phyloP scores from a whole-genome alignment of 2,797 vertebrate species.

The Diglossa cyanea region DNA sequence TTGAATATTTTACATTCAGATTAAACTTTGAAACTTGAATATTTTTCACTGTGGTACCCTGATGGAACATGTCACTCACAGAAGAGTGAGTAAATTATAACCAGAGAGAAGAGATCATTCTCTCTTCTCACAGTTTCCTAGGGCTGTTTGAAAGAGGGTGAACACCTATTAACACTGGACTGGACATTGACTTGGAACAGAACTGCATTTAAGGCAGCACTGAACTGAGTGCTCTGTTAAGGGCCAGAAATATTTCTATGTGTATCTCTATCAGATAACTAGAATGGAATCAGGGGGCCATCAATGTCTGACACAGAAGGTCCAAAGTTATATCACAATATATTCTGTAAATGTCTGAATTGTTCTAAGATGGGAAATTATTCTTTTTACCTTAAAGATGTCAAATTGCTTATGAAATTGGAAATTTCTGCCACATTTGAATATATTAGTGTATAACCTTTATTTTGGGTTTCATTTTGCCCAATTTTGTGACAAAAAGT shows the following conservation, averaged over 20 bases:
- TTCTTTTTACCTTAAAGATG: background rate
- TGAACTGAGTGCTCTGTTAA: background rate
- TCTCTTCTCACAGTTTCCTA: background rate
- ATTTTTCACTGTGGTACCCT: background rate
- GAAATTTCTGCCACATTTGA: background rate
- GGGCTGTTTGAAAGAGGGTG: background rate
- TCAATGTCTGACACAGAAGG: background rate
- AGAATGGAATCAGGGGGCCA: background rate
- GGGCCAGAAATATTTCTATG: background rate
- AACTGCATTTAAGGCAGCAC: background rate
- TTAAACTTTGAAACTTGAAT: background rate
- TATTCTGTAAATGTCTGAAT: background rate
- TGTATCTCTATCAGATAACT: background rate
- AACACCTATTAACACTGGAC: background rate
- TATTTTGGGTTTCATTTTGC: background rate
- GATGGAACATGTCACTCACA: background rate
- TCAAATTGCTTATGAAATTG: background rate
- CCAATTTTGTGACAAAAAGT: background rate
- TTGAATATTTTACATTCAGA: background rate
- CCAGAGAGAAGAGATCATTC: background rate
- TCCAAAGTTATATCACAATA: background rate
- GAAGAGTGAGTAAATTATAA: background rate
- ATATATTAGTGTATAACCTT: background rate
- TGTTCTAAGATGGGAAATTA: accelerated
- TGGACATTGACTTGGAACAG: background rate